A percentile compares a stretch with the other conserved stretches of the same genome.
phyloP scores from a whole-genome alignment of 2,888 invertebrate species.

The Polia nebulosa region DNA sequence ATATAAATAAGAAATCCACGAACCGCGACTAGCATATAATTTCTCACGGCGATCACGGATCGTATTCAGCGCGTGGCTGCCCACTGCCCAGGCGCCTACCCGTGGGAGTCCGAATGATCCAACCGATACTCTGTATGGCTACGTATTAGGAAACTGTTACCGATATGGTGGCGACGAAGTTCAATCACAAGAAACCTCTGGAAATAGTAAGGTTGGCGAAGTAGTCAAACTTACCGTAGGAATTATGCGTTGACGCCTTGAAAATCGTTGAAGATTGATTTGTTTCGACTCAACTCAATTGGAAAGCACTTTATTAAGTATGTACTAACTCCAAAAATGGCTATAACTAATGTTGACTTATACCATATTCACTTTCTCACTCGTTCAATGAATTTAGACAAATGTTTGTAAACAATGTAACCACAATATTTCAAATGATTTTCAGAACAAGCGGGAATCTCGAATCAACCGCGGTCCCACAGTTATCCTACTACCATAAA shows the following conservation, averaged over 20 bases:
- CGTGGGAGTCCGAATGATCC: conserved; percentile 76
- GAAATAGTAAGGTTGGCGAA: conserved; percentile 26
- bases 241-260: background rate
- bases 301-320: background rate
- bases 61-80: conserved; percentile 73
- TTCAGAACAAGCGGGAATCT: conserved; percentile 78
- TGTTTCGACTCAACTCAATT: background rate
- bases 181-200: conserved; percentile 43
- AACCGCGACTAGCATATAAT: conserved; percentile 82
- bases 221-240: background rate
- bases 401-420: conserved; percentile 66
- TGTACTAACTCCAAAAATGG: background rate
- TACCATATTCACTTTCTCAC: background rate
- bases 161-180: conserved; percentile 65
- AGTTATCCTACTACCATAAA: conserved; percentile 75
- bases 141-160: conserved; percentile 67
- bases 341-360: background rate
- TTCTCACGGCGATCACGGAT: conserved; percentile 88
- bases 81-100: conserved; percentile 74
- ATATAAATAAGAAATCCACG: conserved; percentile 77
- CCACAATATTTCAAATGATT: conserved; percentile 75
- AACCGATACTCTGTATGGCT: conserved; percentile 57
- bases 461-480: conserved; percentile 83
- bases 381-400: background rate
- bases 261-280: conserved; percentile 2